phyloP scores from a whole-genome alignment of 2,888 invertebrate species.

The Cetonia aurata region DNA sequence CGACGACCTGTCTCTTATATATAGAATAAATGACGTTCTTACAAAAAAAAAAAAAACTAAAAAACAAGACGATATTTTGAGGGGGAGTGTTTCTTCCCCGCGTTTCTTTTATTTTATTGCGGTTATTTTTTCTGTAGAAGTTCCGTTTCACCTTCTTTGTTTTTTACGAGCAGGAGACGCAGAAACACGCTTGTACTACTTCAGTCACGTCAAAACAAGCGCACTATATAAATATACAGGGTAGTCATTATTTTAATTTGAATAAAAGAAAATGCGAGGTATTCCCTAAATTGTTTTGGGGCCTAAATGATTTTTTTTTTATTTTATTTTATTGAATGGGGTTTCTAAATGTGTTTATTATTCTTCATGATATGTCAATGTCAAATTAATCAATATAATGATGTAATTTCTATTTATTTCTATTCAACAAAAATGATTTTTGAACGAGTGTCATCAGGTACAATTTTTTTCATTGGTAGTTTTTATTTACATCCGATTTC shows the following conservation, averaged over 20 bases:
- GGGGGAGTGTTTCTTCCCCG: not conserved
- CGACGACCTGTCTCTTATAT: constrained; percentile 76
- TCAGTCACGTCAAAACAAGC: too few relatives aligned
- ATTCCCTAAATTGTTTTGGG: not conserved
- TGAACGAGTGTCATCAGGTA: too few relatives aligned
- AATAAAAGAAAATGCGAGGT: not conserved
- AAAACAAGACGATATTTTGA: too few relatives aligned
- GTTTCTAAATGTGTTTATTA: not conserved
- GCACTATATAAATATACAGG: too few relatives aligned
- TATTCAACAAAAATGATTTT: too few relatives aligned
- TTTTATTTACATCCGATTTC: constrained; percentile 1
- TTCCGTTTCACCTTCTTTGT: not conserved
- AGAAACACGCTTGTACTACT: not conserved
- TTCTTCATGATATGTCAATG: constrained; percentile 2
- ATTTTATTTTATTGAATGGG: too few relatives aligned
- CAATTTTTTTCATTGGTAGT: not conserved
- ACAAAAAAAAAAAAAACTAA: not conserved
- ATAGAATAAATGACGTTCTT: constrained; percentile 68
- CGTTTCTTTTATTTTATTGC: too few relatives aligned
- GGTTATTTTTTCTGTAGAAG: not conserved
- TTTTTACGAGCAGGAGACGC: too few relatives aligned
- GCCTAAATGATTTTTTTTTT: constrained; percentile 7
- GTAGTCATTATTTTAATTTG: not conserved
- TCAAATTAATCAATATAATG: constrained; percentile 7
- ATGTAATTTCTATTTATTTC: constrained; percentile 35